Evolutionary conservation across 2,797 vertebrate genomes (phyloP).

Genomic region (Cheirogaleus major): DNA sequence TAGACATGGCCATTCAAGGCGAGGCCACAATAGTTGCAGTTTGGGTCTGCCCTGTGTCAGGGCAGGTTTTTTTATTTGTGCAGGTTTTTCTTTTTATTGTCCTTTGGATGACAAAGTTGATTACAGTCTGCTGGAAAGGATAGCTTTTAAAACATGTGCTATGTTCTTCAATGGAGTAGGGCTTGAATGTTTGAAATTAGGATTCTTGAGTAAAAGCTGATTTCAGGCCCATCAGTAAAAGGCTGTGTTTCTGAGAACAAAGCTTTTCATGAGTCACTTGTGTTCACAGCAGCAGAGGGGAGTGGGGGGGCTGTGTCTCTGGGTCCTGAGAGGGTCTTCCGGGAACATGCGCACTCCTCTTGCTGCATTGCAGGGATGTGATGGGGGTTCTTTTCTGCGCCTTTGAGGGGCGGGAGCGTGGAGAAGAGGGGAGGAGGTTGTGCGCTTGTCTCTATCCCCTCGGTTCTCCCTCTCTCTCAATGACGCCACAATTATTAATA

Average conservation of each 20-base stretch:
- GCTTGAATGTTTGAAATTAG: not conserved
- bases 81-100: not conserved
- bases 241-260: conserved; percentile 30
- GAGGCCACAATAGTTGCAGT: not conserved
- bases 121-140: not conserved
- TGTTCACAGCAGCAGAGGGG: not conserved
- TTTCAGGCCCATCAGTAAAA: conserved; percentile 37
- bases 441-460: not conserved
- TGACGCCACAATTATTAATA: conserved; percentile 60
- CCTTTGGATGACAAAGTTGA: not conserved
- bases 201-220: not conserved
- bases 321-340: not conserved
- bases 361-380: not conserved
- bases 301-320: not conserved
- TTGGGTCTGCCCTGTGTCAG: not conserved
- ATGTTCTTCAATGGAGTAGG: not conserved
- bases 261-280: conserved; percentile 30
- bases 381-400: not conserved
- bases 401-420: not conserved
- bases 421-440: not conserved
- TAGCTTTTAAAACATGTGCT: not conserved
- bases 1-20: not conserved
- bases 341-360: not conserved
- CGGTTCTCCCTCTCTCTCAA: not conserved
- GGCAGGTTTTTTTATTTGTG: no score